Evolutionary conservation across 1,140 invertebrate genomes (phyloP).

Genomic region (Zaprionus gabonicus): DNA sequence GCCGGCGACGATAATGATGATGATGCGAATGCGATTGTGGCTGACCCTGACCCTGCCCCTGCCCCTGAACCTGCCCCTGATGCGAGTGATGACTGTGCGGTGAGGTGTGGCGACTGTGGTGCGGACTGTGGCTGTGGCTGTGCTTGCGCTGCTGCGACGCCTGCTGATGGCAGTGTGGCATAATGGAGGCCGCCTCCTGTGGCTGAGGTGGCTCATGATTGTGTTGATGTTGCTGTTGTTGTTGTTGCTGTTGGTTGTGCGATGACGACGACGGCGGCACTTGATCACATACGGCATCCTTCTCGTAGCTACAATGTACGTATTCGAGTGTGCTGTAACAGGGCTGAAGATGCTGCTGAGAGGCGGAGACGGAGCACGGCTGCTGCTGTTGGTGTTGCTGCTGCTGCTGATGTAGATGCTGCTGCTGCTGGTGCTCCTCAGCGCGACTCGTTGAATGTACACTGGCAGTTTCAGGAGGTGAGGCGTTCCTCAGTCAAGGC

Average conservation of each 20-base stretch:
- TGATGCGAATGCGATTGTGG: conserved; percentile 47
- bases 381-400: conserved; percentile 26
- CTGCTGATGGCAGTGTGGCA: conserved; percentile 54
- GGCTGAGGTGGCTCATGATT: conserved; percentile 38
- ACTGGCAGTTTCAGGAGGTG: conserved; percentile 84
- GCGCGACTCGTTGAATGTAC: conserved; percentile 77
- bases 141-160: conserved; percentile 62
- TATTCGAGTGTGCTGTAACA: conserved; percentile 77
- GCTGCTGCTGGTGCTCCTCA: conserved; percentile 63
- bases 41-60: conserved; percentile 40
- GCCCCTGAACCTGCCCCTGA: conserved; percentile 34
- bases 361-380: conserved; percentile 8
- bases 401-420: conserved; percentile 58
- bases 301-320: conserved; percentile 84
- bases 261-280: conserved; percentile 48
- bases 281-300: conserved; percentile 83
- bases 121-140: conserved; percentile 68
- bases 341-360: conserved; percentile 52
- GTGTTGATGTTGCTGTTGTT: conserved; percentile 25
- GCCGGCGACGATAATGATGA: conserved; percentile 61
- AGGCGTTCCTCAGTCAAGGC: conserved; percentile 85
- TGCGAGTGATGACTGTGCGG: conserved; percentile 58
- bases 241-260: conserved; percentile 46
- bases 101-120: conserved; percentile 73
- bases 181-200: conserved; percentile 42